Conservation (phyloP, 2,888 invertebrate species). For the Orgyia antiqua region DNA sequence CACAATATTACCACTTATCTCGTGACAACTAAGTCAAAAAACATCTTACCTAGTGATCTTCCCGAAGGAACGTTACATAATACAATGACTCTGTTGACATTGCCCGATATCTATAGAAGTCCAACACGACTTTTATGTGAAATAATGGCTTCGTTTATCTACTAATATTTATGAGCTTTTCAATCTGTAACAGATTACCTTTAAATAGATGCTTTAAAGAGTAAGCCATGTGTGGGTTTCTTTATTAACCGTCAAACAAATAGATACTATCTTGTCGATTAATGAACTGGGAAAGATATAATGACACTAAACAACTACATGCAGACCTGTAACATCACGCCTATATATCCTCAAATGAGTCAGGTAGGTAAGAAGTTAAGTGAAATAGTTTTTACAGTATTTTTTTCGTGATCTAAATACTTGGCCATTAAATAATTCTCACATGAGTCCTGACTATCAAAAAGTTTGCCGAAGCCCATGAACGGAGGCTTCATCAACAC, state of each 20-base stretch:
- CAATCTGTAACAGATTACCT: conserved; percentile 45
- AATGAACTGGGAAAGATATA: conserved; percentile 9
- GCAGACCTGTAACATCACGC: too few species aligned
- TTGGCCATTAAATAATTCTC: too few species aligned
- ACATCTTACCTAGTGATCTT: conserved; percentile 52
- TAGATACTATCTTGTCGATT: conserved; percentile 18
- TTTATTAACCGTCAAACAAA: conserved; percentile 32
- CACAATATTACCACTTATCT: conserved; percentile 75
- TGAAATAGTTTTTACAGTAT: too few species aligned
- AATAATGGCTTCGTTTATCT: conserved; percentile 47
- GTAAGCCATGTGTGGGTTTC: conserved; percentile 35
- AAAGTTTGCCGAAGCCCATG: too few species aligned
- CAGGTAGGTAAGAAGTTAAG: too few species aligned
- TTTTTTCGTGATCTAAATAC: too few species aligned
- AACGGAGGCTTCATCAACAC: too few species aligned
- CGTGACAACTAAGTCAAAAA: conserved; percentile 63
- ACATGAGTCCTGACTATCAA: too few species aligned
- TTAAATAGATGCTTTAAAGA: conserved; percentile 39
- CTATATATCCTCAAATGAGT: too few species aligned
- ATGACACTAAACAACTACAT: conserved; percentile 6
- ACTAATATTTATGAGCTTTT: conserved; percentile 46
- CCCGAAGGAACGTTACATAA: conserved; percentile 39
- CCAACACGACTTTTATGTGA: conserved; percentile 48
- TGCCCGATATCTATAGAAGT: conserved; percentile 48
- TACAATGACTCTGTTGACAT: conserved; percentile 49